Conservation (phyloP, 2,113 vertebrate species). For the Seriola aureovittata region DNA sequence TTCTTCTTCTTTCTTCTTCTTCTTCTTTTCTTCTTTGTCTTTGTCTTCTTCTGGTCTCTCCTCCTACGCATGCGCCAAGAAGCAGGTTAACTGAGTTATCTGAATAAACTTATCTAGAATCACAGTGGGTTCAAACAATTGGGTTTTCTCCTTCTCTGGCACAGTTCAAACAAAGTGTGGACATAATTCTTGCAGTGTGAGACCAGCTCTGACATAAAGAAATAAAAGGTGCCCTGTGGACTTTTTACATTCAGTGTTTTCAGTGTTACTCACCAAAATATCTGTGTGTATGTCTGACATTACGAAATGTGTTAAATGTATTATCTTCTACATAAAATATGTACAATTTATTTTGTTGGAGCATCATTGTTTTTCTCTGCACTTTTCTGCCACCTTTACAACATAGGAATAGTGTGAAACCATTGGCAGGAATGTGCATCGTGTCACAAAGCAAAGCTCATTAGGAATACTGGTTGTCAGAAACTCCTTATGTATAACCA, state of each 20-base stretch:
- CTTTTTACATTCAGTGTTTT: no score
- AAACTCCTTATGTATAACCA: not conserved
- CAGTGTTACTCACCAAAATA: no score
- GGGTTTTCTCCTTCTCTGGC: not conserved
- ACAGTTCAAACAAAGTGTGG: not conserved
- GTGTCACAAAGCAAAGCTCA: not conserved
- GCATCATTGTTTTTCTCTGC: no score
- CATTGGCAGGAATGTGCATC: not conserved
- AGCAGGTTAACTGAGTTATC: not conserved
- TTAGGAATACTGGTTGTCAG: not conserved
- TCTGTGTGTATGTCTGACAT: not conserved
- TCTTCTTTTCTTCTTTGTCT: no score
- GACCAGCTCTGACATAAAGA: no score
- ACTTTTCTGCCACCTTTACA: not conserved
- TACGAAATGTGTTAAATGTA: not conserved
- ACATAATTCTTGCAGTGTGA: not conserved
- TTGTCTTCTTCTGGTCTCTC: no score
- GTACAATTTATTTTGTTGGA: not conserved
- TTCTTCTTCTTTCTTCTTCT: no score
- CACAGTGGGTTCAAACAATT: no score
- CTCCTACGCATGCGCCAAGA: not conserved
- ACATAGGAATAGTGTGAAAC: not conserved
- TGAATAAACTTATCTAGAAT: not conserved
- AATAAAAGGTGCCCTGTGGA: no score
- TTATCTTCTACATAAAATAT: not conserved